Percentiles rank a stretch among this genome's conserved stretches.
These are phyloP conservation scores for Hemicentrotus pulcherrimus DNA, from an alignment of 35 echinoderm and acorn worm species.

Conservation along the genomic window DNA sequence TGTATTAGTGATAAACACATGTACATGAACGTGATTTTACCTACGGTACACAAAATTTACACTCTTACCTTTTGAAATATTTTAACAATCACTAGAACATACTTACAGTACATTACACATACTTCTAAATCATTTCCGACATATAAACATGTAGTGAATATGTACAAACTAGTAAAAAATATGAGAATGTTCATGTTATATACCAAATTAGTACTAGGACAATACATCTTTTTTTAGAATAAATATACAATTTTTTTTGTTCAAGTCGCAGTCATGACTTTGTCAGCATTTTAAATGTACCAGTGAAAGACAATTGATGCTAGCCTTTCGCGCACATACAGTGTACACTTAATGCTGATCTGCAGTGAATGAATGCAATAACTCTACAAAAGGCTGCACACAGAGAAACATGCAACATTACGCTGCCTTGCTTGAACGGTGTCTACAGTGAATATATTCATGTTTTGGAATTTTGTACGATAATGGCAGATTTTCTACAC, in stretches of 20 bases:
- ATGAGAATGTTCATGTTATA: neutral
- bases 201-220: neutral
- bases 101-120: neutral
- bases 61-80: neutral
- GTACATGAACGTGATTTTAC: neutral
- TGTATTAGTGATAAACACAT: too few relatives aligned
- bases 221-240: neutral
- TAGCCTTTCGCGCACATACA: neutral
- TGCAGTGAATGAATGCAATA: neutral
- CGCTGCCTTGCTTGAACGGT: too few relatives aligned
- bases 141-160: neutral
- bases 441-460: too few relatives aligned
- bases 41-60: neutral
- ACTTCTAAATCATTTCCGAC: neutral
- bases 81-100: neutral
- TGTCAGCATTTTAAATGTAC: neutral
- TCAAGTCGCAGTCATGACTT: neutral
- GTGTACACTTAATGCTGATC: neutral
- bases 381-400: too few relatives aligned
- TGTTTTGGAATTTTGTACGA: too few relatives aligned
- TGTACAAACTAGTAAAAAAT: constrained; percentile 13
- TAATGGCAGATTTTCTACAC: too few relatives aligned
- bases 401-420: too few relatives aligned
- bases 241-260: constrained; percentile 3
- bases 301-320: neutral